A percentile compares a stretch with the other conserved stretches of the same genome.
These are phyloP conservation scores for Phataginus tetradactyla DNA, from an alignment of 2,797 vertebrate species.

Conservation along the genomic window DNA sequence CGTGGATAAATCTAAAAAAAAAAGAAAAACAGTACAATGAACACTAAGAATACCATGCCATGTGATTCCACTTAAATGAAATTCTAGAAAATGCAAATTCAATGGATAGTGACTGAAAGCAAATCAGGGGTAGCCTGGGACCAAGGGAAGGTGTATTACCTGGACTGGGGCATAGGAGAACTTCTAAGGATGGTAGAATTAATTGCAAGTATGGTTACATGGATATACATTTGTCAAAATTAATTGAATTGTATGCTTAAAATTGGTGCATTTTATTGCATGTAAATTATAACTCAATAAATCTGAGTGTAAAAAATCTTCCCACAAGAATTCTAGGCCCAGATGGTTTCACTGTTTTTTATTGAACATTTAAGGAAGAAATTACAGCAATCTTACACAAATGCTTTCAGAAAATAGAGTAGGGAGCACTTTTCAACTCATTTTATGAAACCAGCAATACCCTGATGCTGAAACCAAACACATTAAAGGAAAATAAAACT, in stretches of 20 bases:
- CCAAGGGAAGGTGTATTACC: not conserved
- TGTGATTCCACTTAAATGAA: conserved; percentile 14
- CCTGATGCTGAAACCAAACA: not conserved
- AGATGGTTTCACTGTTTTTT: conserved; percentile 31
- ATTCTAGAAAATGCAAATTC: conserved; percentile 19
- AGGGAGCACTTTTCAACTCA: not conserved
- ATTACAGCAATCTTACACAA: conserved; percentile 6
- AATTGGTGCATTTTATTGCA: conserved; percentile 32
- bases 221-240: conserved; percentile 15
- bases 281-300: conserved; percentile 56
- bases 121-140: not conserved
- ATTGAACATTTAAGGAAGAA: conserved; percentile 53
- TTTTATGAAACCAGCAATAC: not conserved
- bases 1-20: not conserved
- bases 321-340: not conserved
- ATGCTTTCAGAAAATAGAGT: conserved; percentile 37
- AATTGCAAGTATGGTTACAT: not conserved
- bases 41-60: not conserved
- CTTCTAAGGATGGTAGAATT: not conserved
- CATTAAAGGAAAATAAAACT: conserved; percentile 17
- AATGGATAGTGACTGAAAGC: not conserved
- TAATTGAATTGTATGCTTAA: not conserved
- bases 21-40: not conserved
- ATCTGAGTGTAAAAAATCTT: conserved; percentile 26
- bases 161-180: not conserved